A percentile compares a stretch with the other conserved stretches of the same genome.
Conservation (phyloP, 2,888 invertebrate species). For the Eupithecia subfuscata region DNA sequence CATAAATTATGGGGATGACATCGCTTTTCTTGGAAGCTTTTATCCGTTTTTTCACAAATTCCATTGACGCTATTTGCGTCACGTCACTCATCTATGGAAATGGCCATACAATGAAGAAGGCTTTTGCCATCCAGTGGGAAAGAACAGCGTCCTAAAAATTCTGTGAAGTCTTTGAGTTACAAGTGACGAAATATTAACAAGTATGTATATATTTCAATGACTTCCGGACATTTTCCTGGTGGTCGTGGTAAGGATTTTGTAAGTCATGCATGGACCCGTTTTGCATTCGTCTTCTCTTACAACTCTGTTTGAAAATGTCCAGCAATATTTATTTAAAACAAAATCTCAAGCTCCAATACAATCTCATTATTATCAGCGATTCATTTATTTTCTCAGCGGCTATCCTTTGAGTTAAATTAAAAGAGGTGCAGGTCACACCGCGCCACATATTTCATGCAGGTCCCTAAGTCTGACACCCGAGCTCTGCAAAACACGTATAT, state of each 20-base stretch:
- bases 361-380: constrained; percentile 66
- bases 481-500: constrained; percentile 46
- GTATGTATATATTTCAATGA: neutral
- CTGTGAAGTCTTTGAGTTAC: no score
- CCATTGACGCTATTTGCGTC: neutral
- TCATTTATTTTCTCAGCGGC: constrained; percentile 65
- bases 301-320: neutral
- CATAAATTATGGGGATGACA: neutral
- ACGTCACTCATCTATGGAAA: neutral
- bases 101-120: neutral
- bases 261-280: neutral
- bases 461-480: constrained; percentile 33
- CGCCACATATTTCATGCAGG: constrained; percentile 66
- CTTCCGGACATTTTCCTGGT: neutral
- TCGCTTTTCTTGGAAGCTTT: neutral
- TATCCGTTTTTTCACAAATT: constrained; percentile 5
- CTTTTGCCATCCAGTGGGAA: neutral
- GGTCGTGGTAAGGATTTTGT: neutral
- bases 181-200: neutral
- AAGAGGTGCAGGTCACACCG: constrained; percentile 56
- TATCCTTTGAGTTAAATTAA: constrained; percentile 77
- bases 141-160: neutral
- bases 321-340: neutral
- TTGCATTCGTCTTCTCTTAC: neutral
- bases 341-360: neutral